These are phyloP conservation scores for Oligia latruncula DNA, from an alignment of 2,888 invertebrate genomes.

Conservation along the genomic window DNA sequence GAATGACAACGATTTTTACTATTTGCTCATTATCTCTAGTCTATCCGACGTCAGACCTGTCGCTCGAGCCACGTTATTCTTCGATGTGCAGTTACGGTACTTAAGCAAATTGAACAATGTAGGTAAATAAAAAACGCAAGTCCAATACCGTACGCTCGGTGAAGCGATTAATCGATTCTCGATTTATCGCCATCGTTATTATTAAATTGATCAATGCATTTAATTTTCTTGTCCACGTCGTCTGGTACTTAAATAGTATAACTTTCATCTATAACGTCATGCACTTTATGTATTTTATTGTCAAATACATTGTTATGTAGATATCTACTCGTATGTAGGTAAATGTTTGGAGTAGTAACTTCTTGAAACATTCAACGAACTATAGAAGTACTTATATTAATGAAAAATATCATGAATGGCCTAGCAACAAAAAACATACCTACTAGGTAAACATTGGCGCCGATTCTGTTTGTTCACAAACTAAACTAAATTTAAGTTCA, in stretches of 20 bases:
- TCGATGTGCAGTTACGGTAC: constrained; percentile 55
- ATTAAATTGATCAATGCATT: constrained; percentile 47
- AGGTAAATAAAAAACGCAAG: constrained; percentile 49
- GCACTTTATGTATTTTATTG: not conserved
- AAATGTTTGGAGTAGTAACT: not conserved
- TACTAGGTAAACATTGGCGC: not conserved
- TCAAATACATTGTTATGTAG: not conserved
- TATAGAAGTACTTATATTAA: not conserved
- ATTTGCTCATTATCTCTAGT: constrained; percentile 59
- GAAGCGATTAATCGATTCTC: constrained; percentile 65
- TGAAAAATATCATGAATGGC: not conserved
- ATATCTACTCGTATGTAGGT: not conserved
- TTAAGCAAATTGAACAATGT: constrained; percentile 51
- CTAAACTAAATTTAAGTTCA: too few species aligned
- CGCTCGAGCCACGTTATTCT: constrained; percentile 14
- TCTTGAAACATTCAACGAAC: not conserved
- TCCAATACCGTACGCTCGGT: constrained; percentile 63
- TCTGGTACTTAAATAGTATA: not conserved
- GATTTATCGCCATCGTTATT: constrained; percentile 57
- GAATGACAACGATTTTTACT: constrained; percentile 70
- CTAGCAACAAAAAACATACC: not conserved
- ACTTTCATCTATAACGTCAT: constrained; percentile 16
- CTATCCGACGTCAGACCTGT: constrained; percentile 12
- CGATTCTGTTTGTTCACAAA: too few species aligned
- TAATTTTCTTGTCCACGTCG: constrained; percentile 43